Evolutionary conservation across 2,113 vertebrate genomes (phyloP).

Genomic region (Petaurus breviceps): DNA sequence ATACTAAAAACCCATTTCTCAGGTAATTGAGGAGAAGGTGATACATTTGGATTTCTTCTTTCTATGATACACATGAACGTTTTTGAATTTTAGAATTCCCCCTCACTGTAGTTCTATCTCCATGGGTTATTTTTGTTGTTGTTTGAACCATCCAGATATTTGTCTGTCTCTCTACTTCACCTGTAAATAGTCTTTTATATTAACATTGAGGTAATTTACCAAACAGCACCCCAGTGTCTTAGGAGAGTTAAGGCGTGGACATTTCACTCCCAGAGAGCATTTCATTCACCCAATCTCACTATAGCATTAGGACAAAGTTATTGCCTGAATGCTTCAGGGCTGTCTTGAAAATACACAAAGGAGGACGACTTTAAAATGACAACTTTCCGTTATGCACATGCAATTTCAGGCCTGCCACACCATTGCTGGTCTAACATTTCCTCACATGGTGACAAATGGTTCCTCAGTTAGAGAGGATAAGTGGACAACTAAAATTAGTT

Average conservation of each 20-base stretch:
- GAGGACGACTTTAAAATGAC: background rate
- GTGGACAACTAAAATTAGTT: slow-evolving; percentile 28
- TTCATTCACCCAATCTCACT: slow-evolving; percentile 29
- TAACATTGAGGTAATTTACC: background rate
- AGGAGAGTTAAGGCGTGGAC: slow-evolving; percentile 38
- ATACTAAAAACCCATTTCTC: background rate
- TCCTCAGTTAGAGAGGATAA: background rate
- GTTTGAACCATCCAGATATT: slow-evolving; percentile 11
- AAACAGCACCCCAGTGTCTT: slow-evolving; percentile 27
- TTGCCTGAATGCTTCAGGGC: background rate
- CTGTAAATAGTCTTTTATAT: slow-evolving; percentile 39
- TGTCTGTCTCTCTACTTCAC: slow-evolving; percentile 19
- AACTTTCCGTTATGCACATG: background rate
- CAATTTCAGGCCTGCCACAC: slow-evolving; percentile 18
- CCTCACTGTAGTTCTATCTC: background rate
- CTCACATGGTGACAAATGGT: background rate
- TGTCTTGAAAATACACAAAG: background rate
- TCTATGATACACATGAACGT: background rate
- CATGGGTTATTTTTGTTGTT: slow-evolving; percentile 3
- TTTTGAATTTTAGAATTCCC: background rate
- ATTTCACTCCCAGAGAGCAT: slow-evolving; percentile 28
- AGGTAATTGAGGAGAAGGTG: background rate
- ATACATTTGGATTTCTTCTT: background rate
- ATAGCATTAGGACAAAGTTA: background rate
- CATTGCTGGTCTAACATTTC: background rate